Evolutionary conservation across 1,140 invertebrate genomes (phyloP).

Genomic region (Drosophila gunungcola): DNA sequence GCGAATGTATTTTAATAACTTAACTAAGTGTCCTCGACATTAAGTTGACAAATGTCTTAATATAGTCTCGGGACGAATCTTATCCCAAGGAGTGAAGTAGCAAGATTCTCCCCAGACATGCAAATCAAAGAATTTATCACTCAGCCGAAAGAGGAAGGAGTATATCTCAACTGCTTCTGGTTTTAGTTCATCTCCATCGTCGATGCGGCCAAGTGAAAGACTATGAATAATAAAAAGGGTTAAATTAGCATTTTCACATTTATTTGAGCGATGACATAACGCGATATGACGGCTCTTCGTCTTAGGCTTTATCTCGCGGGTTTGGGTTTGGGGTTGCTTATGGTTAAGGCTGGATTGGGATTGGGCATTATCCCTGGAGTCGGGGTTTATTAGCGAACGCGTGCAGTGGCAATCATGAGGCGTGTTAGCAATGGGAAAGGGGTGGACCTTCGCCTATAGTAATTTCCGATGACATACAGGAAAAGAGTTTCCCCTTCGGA

Average conservation of each 20-base stretch:
- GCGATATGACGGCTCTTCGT: constrained; percentile 30
- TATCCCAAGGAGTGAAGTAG: constrained; percentile 32
- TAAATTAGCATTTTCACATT: constrained; percentile 85
- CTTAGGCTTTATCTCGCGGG: constrained; percentile 2
- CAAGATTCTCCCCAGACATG: constrained; percentile 46
- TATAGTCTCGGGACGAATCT: constrained; percentile 42
- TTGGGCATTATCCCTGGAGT: constrained; percentile 17
- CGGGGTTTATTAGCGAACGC: constrained; percentile 70
- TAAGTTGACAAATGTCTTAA: constrained; percentile 78
- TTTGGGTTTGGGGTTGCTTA: constrained; percentile 32
- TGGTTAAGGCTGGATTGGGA: constrained; percentile 15
- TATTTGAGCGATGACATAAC: constrained; percentile 80
- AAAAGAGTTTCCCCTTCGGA: constrained; percentile 59
- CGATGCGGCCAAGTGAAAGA: constrained; percentile 73
- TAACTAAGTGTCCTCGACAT: constrained; percentile 68
- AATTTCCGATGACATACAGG: constrained; percentile 78
- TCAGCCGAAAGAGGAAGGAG: constrained; percentile 14
- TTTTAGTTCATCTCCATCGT: constrained; percentile 33
- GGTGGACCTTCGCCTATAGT: constrained; percentile 37
- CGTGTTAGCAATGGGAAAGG: constrained; percentile 58
- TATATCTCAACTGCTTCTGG: constrained; percentile 17
- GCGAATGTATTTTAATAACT: constrained; percentile 61
- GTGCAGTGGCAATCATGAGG: constrained; percentile 76
- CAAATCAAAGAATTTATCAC: constrained; percentile 69
- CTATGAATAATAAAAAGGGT: constrained; percentile 85